phyloP scores from a whole-genome alignment of 1,140 invertebrate genomes.

The Lethrus apterus region DNA sequence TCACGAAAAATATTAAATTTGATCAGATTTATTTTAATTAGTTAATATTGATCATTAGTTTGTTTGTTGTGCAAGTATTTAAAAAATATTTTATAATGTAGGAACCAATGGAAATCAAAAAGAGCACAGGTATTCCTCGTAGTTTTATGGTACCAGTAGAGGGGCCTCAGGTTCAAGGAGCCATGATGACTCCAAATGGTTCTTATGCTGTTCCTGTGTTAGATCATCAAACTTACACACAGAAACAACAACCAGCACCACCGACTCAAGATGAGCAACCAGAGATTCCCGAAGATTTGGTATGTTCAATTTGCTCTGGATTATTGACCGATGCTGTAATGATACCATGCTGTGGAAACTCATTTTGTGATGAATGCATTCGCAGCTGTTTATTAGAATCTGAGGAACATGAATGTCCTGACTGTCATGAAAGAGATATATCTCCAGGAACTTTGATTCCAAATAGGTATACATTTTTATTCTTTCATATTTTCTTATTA shows the following conservation, averaged over 20 bases:
- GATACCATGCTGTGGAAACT: slow-evolving; percentile 95
- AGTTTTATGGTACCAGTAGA: slow-evolving; percentile 94
- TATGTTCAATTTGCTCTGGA: slow-evolving; percentile 88
- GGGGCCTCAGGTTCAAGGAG: slow-evolving; percentile 80
- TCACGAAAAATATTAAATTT: no score
- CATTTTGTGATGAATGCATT: slow-evolving; percentile 98
- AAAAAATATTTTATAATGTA: slow-evolving; percentile 36
- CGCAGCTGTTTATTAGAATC: slow-evolving; percentile 81
- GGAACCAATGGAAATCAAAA: slow-evolving; percentile 74
- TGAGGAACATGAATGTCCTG: slow-evolving; percentile 90
- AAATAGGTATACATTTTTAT: slow-evolving; percentile 47
- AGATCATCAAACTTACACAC: slow-evolving; percentile 69
- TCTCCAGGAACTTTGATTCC: slow-evolving; percentile 89
- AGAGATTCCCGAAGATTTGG: slow-evolving; percentile 81
- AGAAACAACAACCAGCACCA: slow-evolving; percentile 48
- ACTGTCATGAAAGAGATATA: slow-evolving; percentile 86
- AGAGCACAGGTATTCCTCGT: slow-evolving; percentile 94
- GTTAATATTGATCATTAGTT: no score
- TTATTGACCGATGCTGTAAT: slow-evolving; percentile 92
- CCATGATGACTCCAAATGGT: slow-evolving; percentile 88
- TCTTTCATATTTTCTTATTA: background rate
- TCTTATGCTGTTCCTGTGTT: slow-evolving; percentile 86
- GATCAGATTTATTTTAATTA: no score
- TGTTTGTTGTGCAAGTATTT: no score
- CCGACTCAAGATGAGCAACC: slow-evolving; percentile 59